A percentile compares a stretch with the other conserved stretches of the same genome.
These are phyloP conservation scores for Saimiri boliviensis DNA, from an alignment of 2,113 vertebrate species.

Conservation along the genomic window DNA sequence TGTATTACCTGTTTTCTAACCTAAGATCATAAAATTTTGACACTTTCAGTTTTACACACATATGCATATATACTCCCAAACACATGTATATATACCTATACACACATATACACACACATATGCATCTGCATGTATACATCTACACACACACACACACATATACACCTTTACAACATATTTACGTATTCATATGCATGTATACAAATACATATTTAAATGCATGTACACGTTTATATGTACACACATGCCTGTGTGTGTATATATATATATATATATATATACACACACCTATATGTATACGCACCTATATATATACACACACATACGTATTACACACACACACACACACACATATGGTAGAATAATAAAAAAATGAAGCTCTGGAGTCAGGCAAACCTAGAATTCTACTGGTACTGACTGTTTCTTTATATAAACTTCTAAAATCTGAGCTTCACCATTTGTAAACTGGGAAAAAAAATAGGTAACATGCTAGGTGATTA, in stretches of 20 bases:
- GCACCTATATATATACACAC: not conserved
- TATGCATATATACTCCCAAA: fast-evolving
- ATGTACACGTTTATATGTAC: not conserved
- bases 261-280: not conserved
- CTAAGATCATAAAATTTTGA: not conserved
- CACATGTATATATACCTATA: no score
- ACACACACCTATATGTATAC: not conserved
- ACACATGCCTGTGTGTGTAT: not conserved
- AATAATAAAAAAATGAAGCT: not conserved
- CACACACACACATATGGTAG: not conserved
- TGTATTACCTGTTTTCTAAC: not conserved
- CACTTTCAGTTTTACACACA: not conserved
- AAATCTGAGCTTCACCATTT: not conserved
- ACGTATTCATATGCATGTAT: not conserved
- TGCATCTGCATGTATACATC: not conserved
- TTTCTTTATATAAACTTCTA: not conserved
- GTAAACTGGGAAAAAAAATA: not conserved
- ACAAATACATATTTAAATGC: not conserved
- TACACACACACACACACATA: not conserved
- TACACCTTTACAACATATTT: no score
- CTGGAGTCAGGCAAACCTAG: not conserved
- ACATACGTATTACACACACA: not conserved
- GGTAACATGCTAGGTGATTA: not conserved
- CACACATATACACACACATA: not conserved
- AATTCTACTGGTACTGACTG: not conserved